Percentiles rank a stretch among this genome's conserved stretches.
Evolutionary conservation across 2,888 invertebrate species (phyloP).

Genomic region (Chorisops tibialis): DNA sequence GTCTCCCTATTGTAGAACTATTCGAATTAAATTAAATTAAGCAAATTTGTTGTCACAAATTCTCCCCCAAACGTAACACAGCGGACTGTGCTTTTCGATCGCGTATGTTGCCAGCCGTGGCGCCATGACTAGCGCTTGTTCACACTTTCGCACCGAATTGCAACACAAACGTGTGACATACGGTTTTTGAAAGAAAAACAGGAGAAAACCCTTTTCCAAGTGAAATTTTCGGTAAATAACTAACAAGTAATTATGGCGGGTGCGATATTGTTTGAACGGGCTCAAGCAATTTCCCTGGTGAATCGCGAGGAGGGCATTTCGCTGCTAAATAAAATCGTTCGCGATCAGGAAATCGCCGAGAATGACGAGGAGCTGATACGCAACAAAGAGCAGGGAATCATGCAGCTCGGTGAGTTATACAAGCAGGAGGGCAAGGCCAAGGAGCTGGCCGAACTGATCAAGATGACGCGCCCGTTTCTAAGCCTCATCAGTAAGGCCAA

Average conservation of each 20-base stretch:
- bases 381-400: slow-evolving; percentile 88
- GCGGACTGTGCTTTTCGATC: background rate
- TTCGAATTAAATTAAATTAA: no score
- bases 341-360: slow-evolving; percentile 70
- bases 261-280: slow-evolving; percentile 84
- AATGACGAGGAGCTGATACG: slow-evolving; percentile 89
- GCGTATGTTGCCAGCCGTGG: slow-evolving; percentile 38
- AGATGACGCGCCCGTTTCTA: slow-evolving; percentile 92
- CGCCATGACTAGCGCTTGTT: slow-evolving; percentile 49
- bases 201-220: slow-evolving; percentile 11
- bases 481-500: slow-evolving; percentile 96
- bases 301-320: slow-evolving; percentile 73
- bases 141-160: background rate
- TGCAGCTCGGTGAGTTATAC: slow-evolving; percentile 87
- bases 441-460: slow-evolving; percentile 87
- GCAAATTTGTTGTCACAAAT: no score
- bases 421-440: slow-evolving; percentile 93
- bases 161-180: slow-evolving; percentile 1
- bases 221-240: slow-evolving; percentile 17
- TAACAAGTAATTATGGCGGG: slow-evolving; percentile 67
- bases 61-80: background rate
- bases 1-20: no score
- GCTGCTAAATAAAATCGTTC: slow-evolving; percentile 72
- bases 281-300: slow-evolving; percentile 70
- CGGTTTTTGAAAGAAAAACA: slow-evolving; percentile 15